Percentiles rank a stretch among this genome's conserved stretches.
Evolutionary conservation across 2,797 vertebrate genomes (phyloP).

Genomic region (Sebastes umbrosus): DNA sequence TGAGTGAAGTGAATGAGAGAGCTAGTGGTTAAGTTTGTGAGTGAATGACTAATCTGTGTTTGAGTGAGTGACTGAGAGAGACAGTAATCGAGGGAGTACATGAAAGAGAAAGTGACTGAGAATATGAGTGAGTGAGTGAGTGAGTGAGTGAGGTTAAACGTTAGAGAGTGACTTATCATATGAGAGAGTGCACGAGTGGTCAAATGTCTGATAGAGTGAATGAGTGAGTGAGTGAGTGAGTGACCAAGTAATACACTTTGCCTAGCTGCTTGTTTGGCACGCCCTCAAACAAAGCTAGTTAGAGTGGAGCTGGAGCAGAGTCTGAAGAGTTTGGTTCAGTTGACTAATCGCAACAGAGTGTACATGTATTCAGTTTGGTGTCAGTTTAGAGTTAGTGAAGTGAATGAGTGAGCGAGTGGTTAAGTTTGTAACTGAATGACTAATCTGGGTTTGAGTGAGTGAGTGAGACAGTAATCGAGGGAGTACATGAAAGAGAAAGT

Average conservation of each 20-base stretch:
- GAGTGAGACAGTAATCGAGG: not conserved
- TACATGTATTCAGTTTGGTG: slow-evolving; percentile 33
- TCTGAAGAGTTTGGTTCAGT: too few relatives aligned
- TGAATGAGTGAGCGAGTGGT: not conserved
- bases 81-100: not conserved
- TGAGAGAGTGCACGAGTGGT: not conserved
- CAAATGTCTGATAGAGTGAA: not conserved
- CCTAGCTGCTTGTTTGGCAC: too few relatives aligned
- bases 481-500: not conserved
- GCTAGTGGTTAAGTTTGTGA: not conserved
- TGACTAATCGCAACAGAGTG: too few relatives aligned
- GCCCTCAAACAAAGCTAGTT: too few relatives aligned
- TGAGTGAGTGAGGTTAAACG: not conserved
- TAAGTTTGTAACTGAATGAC: not conserved
- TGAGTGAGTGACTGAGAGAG: not conserved
- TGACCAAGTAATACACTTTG: not conserved
- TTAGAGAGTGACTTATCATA: not conserved
- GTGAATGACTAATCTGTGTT: not conserved
- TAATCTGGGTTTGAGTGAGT: not conserved
- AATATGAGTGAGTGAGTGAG: not conserved
- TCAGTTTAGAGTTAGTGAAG: not conserved
- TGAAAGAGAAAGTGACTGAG: too few relatives aligned
- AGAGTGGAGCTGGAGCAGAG: too few relatives aligned
- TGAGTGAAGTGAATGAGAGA: not conserved
- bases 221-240: not conserved